A percentile compares a stretch with the other conserved stretches of the same genome.
phyloP scores from a whole-genome alignment of 2,797 vertebrate genomes.

The Meda fulgida region DNA sequence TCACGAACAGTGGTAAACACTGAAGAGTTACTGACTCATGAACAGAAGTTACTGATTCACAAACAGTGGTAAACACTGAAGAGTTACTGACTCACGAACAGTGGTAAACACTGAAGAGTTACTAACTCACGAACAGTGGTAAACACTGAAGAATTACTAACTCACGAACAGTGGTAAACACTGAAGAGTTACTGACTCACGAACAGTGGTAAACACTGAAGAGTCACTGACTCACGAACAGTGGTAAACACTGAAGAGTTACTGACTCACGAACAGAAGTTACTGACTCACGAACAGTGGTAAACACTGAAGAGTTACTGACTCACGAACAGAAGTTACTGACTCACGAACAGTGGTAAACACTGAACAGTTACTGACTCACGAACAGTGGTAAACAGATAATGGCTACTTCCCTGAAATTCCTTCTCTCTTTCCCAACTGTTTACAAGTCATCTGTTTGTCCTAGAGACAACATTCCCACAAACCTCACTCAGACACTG shows the following conservation, averaged over 20 bases:
- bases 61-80: no score
- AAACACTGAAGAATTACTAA: neutral
- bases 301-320: neutral
- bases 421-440: neutral
- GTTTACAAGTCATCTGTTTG: conserved; percentile 48
- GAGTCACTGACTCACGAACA: neutral
- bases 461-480: conserved; percentile 49
- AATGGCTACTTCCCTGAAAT: conserved; percentile 35
- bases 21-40: no score
- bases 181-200: neutral
- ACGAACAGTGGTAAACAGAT: neutral
- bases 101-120: neutral
- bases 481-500: conserved; percentile 43
- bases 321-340: neutral
- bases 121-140: no score
- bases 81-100: neutral
- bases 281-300: no score
- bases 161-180: no score
- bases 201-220: no score
- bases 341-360: no score
- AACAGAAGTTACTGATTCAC: no score
- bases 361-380: neutral
- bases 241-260: neutral
- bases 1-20: no score
- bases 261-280: neutral